These are phyloP conservation scores for Mactra quadrangularis DNA, from an alignment of 1,140 invertebrate genomes.

Conservation along the genomic window DNA sequence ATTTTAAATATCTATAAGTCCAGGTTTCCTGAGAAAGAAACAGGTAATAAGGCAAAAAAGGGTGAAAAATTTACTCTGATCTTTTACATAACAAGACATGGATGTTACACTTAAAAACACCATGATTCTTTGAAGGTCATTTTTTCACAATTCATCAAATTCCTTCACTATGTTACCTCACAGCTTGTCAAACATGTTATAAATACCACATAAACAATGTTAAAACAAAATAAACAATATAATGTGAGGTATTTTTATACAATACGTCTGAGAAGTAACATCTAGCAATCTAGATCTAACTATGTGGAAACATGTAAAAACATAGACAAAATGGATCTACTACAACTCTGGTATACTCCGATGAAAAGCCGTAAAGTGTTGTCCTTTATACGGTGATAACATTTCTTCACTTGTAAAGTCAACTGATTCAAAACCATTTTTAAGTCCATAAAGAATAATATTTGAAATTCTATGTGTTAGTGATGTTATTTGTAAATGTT, in stretches of 20 bases:
- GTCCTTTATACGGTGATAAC: slow-evolving; percentile 74
- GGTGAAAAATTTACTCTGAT: no score
- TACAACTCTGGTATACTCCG: slow-evolving; percentile 37
- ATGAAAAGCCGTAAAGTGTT: slow-evolving; percentile 70
- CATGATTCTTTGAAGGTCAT: not conserved
- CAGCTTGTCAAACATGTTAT: not conserved
- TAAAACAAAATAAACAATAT: no score
- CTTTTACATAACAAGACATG: no score
- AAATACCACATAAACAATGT: no score
- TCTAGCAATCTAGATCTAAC: not conserved
- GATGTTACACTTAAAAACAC: no score
- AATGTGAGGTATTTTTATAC: not conserved
- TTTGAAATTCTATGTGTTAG: slow-evolving; percentile 70
- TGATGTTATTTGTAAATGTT: slow-evolving; percentile 61
- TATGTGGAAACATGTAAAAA: not conserved
- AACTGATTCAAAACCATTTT: slow-evolving; percentile 76
- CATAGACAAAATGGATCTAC: not conserved
- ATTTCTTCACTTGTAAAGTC: slow-evolving; percentile 70
- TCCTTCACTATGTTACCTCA: not conserved
- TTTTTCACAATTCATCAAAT: not conserved
- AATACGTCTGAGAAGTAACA: not conserved
- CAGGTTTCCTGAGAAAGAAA: no score
- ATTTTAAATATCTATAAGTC: no score
- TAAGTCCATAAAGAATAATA: slow-evolving; percentile 69
- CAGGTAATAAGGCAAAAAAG: no score